A percentile compares a stretch with the other conserved stretches of the same genome.
These are phyloP conservation scores for Volucella inflata DNA, from an alignment of 2,888 invertebrate genomes.

Conservation along the genomic window DNA sequence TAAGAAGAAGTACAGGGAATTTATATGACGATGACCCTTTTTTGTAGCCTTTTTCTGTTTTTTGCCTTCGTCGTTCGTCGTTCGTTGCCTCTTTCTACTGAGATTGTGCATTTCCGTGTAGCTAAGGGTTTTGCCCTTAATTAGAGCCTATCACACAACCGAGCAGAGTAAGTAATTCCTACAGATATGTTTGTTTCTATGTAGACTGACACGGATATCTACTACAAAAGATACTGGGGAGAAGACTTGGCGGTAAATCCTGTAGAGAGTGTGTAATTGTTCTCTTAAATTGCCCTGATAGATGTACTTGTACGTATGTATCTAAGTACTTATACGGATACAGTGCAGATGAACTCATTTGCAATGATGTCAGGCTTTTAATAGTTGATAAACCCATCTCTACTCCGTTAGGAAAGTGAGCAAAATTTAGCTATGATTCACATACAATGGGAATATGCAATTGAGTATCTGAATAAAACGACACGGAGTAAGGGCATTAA, in stretches of 20 bases:
- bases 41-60: constrained; percentile 39
- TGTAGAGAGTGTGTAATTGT: constrained; percentile 49
- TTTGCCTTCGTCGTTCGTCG: constrained; percentile 28
- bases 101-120: constrained; percentile 70
- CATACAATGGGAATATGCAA: constrained; percentile 8
- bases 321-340: neutral
- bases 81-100: constrained; percentile 22
- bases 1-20: constrained; percentile 33
- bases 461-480: too few relatives aligned
- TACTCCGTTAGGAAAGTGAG: constrained; percentile 15
- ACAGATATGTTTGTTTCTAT: neutral
- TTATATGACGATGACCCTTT: constrained; percentile 71
- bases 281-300: constrained; percentile 35
- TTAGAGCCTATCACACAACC: constrained; percentile 29
- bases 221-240: constrained; percentile 1
- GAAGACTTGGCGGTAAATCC: constrained; percentile 18
- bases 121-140: constrained; percentile 72
- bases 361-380: constrained; percentile 44
- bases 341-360: constrained; percentile 53
- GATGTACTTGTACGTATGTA: constrained; percentile 12
- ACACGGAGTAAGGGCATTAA: too few relatives aligned
- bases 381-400: neutral
- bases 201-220: constrained; percentile 28
- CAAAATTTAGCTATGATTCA: constrained; percentile 62
- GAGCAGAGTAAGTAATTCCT: constrained; percentile 46